Conservation (phyloP, 2,797 vertebrate genomes). For the Alexandromys oeconomus region DNA sequence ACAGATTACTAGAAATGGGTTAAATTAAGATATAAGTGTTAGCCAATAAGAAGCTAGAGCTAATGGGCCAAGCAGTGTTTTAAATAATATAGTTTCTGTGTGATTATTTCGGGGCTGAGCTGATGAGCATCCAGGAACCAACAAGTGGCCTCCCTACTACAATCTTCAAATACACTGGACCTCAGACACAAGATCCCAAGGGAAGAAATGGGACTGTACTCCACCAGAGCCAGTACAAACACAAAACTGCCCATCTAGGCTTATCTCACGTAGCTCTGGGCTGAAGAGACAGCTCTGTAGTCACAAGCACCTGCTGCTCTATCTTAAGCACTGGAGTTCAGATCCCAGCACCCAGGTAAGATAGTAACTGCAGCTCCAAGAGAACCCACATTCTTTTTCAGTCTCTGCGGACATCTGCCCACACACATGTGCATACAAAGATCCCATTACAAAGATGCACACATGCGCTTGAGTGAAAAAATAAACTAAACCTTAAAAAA, state of each 20-base stretch:
- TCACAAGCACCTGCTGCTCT: neutral
- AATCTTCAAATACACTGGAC: neutral
- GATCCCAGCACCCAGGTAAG: neutral
- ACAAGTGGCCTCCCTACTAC: too few relatives aligned
- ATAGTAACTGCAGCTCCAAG: neutral
- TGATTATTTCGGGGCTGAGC: too few relatives aligned
- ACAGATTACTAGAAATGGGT: too few relatives aligned
- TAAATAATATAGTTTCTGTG: too few relatives aligned
- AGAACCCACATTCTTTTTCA: neutral
- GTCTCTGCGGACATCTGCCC: neutral
- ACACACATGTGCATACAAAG: neutral
- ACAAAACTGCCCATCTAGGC: neutral
- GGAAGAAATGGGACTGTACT: neutral
- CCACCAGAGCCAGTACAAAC: neutral
- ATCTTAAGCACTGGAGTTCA: too few relatives aligned
- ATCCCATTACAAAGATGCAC: neutral
- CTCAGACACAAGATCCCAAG: constrained; percentile 22
- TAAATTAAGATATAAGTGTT: too few relatives aligned
- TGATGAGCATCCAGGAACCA: too few relatives aligned
- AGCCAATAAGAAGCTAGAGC: too few relatives aligned
- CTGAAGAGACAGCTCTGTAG: neutral
- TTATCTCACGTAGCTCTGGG: neutral
- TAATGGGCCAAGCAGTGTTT: too few relatives aligned
- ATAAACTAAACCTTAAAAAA: neutral
- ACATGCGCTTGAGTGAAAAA: neutral